These are phyloP conservation scores for Anneissia japonica DNA, from an alignment of 35 echinoderm and acorn worm genomes.

Conservation along the genomic window DNA sequence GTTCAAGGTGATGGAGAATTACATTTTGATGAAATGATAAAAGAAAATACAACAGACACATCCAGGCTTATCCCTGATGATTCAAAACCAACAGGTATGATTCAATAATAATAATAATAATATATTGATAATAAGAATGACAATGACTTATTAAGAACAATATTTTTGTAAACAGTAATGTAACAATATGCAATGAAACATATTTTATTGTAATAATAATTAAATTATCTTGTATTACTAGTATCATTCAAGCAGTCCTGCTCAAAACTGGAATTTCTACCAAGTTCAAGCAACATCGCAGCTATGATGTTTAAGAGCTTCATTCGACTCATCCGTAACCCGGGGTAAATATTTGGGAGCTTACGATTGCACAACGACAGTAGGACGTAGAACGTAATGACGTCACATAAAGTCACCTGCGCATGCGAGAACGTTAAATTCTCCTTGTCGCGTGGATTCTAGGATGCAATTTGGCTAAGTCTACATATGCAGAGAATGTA, in stretches of 20 bases:
- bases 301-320: conserved; percentile 77
- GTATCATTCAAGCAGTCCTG: neutral
- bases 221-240: neutral
- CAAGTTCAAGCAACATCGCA: conserved; percentile 45
- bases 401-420: too few relatives aligned
- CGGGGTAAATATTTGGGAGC: conserved; percentile 96
- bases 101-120: too few relatives aligned
- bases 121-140: too few relatives aligned
- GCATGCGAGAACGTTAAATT: too few relatives aligned
- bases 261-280: conserved; percentile 10
- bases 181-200: too few relatives aligned
- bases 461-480: too few relatives aligned
- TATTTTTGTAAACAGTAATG: too few relatives aligned
- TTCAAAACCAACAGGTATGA: neutral
- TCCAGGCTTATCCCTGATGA: neutral
- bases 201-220: neutral
- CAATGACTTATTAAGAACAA: too few relatives aligned
- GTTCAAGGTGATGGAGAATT: neutral
- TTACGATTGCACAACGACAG: too few relatives aligned
- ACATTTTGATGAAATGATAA: neutral
- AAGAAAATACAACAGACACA: neutral
- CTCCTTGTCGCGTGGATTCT: too few relatives aligned
- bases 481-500: too few relatives aligned
- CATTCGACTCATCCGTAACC: conserved; percentile 60
- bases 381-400: too few relatives aligned